Percentiles rank a stretch among this genome's conserved stretches.
Evolutionary conservation across 2,113 vertebrate species (phyloP).

Genomic region (Neogobius melanostomus): DNA sequence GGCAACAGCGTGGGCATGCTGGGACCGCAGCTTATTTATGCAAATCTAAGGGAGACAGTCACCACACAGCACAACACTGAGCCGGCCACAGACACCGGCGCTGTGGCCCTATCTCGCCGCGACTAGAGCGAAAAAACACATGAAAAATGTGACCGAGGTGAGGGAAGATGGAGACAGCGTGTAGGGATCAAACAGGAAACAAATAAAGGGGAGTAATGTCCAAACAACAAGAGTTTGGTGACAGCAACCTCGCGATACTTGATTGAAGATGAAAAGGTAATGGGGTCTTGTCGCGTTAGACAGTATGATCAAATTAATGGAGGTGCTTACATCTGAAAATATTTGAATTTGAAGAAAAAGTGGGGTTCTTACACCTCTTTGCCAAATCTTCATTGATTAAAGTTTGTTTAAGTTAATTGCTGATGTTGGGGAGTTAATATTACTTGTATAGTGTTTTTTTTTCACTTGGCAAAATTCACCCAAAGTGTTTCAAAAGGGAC

Average conservation of each 20-base stretch:
- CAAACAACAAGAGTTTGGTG: background rate
- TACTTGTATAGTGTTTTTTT: too few relatives aligned
- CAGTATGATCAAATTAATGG: background rate
- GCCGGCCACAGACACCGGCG: conserved; percentile 81
- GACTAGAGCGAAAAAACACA: conserved; percentile 69
- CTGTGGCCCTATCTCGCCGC: conserved; percentile 86
- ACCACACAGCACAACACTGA: conserved; percentile 80
- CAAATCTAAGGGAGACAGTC: conserved; percentile 94
- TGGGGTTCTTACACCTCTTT: too few relatives aligned
- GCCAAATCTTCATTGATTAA: too few relatives aligned
- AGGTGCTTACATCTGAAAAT: too few relatives aligned
- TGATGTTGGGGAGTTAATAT: too few relatives aligned
- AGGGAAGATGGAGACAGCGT: conserved; percentile 25
- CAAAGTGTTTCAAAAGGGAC: too few relatives aligned
- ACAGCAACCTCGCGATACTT: background rate
- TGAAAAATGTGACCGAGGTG: conserved; percentile 54
- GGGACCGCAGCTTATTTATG: conserved; percentile 98
- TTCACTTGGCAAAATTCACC: too few relatives aligned
- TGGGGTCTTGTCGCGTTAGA: background rate
- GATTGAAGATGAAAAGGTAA: background rate
- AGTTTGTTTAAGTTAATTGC: too few relatives aligned
- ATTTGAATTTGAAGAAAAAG: too few relatives aligned
- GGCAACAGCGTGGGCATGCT: conserved; percentile 92
- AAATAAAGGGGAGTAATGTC: conserved; percentile 20
- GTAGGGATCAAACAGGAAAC: conserved; percentile 35